Conservation (phyloP, 2,888 invertebrate species). For the Dasypolia templi region DNA sequence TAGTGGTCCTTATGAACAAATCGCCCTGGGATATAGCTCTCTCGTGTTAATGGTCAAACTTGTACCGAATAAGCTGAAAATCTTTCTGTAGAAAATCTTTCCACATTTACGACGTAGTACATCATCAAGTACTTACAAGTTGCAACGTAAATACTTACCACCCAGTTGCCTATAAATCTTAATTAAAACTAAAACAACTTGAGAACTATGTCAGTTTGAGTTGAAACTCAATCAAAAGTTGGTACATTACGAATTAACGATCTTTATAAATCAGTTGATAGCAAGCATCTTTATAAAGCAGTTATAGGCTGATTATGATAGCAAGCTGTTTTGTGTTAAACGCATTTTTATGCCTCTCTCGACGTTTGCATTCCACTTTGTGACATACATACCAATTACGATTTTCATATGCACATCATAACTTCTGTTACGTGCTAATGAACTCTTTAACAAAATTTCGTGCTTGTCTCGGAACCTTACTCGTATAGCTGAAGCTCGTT, state of each 20-base stretch:
- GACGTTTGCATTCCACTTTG: constrained; percentile 44
- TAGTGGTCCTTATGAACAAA: constrained; percentile 65
- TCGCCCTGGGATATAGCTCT: constrained; percentile 51
- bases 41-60: constrained; percentile 60
- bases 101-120: constrained; percentile 44
- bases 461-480: not conserved
- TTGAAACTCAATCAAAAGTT: constrained; percentile 64
- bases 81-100: constrained; percentile 54
- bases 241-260: constrained; percentile 57
- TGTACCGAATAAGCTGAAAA: constrained; percentile 44
- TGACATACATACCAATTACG: constrained; percentile 24
- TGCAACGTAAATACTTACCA: constrained; percentile 59
- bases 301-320: constrained; percentile 32
- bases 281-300: constrained; percentile 54
- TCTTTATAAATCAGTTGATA: constrained; percentile 55
- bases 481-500: constrained; percentile 17
- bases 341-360: constrained; percentile 14
- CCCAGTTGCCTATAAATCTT: constrained; percentile 57
- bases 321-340: constrained; percentile 14
- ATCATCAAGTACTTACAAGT: constrained; percentile 51
- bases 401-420: constrained; percentile 27
- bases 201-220: constrained; percentile 60
- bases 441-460: not conserved
- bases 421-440: constrained; percentile 18
- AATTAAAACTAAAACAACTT: constrained; percentile 67